A percentile compares a stretch with the other conserved stretches of the same genome.
Evolutionary conservation across 1,140 invertebrate species (phyloP).

Genomic region (Trichomalopsis sarcophagae): DNA sequence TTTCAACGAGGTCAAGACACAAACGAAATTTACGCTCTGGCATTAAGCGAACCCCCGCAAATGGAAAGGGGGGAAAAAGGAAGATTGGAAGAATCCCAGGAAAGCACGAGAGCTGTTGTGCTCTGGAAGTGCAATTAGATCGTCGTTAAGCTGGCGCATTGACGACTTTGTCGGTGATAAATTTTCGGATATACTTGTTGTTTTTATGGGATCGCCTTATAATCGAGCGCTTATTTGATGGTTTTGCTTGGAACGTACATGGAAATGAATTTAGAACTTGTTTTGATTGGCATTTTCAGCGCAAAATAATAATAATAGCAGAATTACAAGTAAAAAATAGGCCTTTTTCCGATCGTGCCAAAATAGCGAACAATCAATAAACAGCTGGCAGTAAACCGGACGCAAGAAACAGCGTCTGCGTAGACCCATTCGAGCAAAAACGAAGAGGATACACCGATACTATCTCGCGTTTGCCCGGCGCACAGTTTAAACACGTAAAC

Average conservation of each 20-base stretch:
- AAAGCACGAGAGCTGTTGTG: not conserved
- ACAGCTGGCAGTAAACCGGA: not conserved
- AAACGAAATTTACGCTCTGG: conserved; percentile 31
- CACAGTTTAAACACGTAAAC: conserved; percentile 23
- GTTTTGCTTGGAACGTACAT: no score
- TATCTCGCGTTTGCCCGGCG: not conserved
- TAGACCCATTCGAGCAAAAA: not conserved
- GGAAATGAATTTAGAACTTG: no score
- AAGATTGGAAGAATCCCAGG: not conserved
- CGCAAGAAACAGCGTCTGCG: not conserved
- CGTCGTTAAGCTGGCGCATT: not conserved
- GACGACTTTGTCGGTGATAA: not conserved
- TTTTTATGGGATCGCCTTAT: no score
- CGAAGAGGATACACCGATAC: not conserved
- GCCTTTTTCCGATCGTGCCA: no score
- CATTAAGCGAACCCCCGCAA: conserved; percentile 9
- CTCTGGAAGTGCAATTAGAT: not conserved
- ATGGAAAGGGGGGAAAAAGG: not conserved
- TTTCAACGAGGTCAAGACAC: conserved; percentile 43
- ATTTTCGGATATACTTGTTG: not conserved
- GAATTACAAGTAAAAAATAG: no score
- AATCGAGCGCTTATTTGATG: no score
- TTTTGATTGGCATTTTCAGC: no score
- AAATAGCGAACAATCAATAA: not conserved
- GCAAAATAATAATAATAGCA: no score